Percentiles rank a stretch among this genome's conserved stretches.
These are phyloP conservation scores for Cabera pusaria DNA, from an alignment of 2,888 invertebrate species.

Conservation along the genomic window DNA sequence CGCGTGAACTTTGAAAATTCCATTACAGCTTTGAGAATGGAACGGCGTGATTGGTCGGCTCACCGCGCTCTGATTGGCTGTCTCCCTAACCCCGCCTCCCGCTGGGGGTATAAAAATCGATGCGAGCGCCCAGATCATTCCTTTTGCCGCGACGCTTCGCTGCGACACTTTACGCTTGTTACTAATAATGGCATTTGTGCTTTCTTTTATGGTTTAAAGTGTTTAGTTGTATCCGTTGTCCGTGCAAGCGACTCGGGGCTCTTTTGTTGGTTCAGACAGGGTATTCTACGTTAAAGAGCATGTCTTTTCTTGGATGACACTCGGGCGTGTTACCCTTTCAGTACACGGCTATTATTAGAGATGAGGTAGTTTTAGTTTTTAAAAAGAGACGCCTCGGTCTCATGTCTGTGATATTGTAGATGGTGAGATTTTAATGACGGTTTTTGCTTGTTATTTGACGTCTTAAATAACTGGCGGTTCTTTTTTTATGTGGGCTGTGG, in stretches of 20 bases:
- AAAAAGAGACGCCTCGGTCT: too few relatives aligned
- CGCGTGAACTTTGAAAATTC: constrained; percentile 71
- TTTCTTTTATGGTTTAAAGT: constrained; percentile 74
- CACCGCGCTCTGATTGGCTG: constrained; percentile 75
- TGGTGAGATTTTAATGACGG: too few relatives aligned
- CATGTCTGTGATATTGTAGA: too few relatives aligned
- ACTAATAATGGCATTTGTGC: constrained; percentile 77
- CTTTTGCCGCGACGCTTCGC: constrained; percentile 69
- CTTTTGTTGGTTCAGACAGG: constrained; percentile 69
- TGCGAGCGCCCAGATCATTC: constrained; percentile 59
- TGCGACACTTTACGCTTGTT: constrained; percentile 72
- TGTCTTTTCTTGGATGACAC: constrained; percentile 59
- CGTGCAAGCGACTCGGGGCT: constrained; percentile 65
- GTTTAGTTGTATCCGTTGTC: constrained; percentile 78
- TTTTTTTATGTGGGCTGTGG: too few relatives aligned
- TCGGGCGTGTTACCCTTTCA: constrained; percentile 33
- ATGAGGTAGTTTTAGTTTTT: too few relatives aligned
- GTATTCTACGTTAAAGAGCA: constrained; percentile 65
- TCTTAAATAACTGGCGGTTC: too few relatives aligned
- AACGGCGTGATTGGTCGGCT: constrained; percentile 72
- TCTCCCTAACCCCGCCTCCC: constrained; percentile 71
- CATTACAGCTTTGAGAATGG: constrained; percentile 74
- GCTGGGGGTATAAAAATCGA: constrained; percentile 79
- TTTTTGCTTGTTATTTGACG: too few relatives aligned
- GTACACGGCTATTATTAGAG: too few relatives aligned